Conservation (phyloP, 2,888 invertebrate genomes). For the Diadegma fenestrale region DNA sequence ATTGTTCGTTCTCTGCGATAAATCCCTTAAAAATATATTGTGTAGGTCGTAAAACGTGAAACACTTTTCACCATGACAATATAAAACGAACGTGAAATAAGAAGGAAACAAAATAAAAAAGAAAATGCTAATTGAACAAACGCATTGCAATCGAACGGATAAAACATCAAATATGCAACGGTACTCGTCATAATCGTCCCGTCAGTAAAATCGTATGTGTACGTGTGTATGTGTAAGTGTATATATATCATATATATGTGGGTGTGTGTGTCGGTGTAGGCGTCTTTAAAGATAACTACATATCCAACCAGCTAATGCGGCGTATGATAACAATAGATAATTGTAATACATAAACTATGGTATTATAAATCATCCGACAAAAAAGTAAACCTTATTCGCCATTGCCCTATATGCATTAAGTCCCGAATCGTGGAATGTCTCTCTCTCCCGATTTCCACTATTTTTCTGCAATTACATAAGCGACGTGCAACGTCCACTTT, state of each 20-base stretch:
- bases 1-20: slow-evolving; percentile 57
- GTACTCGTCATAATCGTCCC: slow-evolving; percentile 74
- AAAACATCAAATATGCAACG: slow-evolving; percentile 82
- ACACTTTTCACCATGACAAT: slow-evolving; percentile 30
- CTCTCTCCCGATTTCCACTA: slow-evolving; percentile 80
- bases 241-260: too few species aligned
- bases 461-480: slow-evolving; percentile 78
- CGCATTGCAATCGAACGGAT: slow-evolving; percentile 83
- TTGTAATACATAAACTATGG: slow-evolving; percentile 83
- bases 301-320: slow-evolving; percentile 78
- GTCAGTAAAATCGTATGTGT: slow-evolving; percentile 79
- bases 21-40: slow-evolving; percentile 57
- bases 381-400: slow-evolving; percentile 75
- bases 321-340: slow-evolving; percentile 81
- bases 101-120: slow-evolving; percentile 61
- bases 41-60: slow-evolving; percentile 66
- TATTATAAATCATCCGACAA: slow-evolving; percentile 81
- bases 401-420: slow-evolving; percentile 82
- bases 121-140: slow-evolving; percentile 70
- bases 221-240: too few species aligned
- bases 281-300: slow-evolving; percentile 76
- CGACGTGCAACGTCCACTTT: slow-evolving; percentile 74
- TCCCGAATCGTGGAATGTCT: slow-evolving; percentile 84
- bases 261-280: background rate
- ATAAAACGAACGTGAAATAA: slow-evolving; percentile 45